Percentiles rank a stretch among this genome's conserved stretches.
These are phyloP conservation scores for Caenorhabditis sp. DNA, from an alignment of 2,888 invertebrate species.

Conservation along the genomic window DNA sequence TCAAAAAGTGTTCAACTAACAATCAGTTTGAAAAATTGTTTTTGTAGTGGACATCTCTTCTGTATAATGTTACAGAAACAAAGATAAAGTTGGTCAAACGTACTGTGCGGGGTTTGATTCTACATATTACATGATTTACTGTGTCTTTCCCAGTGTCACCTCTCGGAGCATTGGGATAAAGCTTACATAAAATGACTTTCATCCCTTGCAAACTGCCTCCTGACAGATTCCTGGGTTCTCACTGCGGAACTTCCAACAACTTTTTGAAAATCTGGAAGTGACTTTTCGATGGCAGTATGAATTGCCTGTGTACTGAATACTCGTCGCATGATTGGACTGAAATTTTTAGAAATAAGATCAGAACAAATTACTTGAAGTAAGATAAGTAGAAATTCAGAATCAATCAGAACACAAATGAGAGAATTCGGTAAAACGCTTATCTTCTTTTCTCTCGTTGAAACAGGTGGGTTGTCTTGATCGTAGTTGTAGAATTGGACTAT, in stretches of 20 bases:
- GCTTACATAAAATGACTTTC: constrained; percentile 83
- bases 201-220: constrained; percentile 83
- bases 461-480: constrained; percentile 29
- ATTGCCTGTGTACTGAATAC: constrained; percentile 55
- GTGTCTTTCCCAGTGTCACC: no score
- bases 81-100: no score
- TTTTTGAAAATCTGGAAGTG: constrained; percentile 67
- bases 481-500: constrained; percentile 52
- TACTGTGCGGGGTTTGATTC: no score
- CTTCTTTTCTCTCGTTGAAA: constrained; percentile 22
- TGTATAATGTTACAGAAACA: no score
- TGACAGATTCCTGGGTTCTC: constrained; percentile 83
- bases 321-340: constrained; percentile 14
- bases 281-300: constrained; percentile 53
- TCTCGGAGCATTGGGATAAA: no score
- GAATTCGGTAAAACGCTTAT: constrained; percentile 8
- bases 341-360: not conserved
- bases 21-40: no score
- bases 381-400: constrained; percentile 9
- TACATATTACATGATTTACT: no score
- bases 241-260: constrained; percentile 83
- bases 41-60: no score
- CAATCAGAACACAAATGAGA: constrained; percentile 9
- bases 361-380: not conserved
- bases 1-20: no score